Evolutionary conservation across 2,888 invertebrate species (phyloP).

Genomic region (Clistopyga incitator): DNA sequence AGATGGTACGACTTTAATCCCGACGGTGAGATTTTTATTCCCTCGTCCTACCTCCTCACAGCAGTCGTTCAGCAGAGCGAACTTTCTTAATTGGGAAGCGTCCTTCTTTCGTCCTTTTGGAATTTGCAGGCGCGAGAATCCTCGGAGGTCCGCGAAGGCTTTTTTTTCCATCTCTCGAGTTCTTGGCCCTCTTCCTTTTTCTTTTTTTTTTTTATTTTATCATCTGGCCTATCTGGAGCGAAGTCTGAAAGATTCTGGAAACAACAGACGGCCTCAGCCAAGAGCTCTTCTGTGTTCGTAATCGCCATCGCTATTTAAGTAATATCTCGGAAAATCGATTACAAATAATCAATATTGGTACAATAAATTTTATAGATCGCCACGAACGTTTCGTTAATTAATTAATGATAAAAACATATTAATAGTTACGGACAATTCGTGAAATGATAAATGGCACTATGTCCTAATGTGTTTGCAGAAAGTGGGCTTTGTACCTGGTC

Average conservation of each 20-base stretch:
- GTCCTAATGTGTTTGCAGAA: slow-evolving; percentile 17
- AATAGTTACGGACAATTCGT: slow-evolving; percentile 15
- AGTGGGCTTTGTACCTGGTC: background rate
- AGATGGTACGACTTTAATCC: slow-evolving; percentile 64
- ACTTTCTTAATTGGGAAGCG: slow-evolving; percentile 67
- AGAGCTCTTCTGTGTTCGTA: background rate
- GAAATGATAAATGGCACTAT: slow-evolving; percentile 17
- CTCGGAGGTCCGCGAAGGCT: slow-evolving; percentile 56
- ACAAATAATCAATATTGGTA: slow-evolving; percentile 23
- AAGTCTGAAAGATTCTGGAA: slow-evolving; percentile 24
- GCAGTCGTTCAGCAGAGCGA: slow-evolving; percentile 48
- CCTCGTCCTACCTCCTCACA: slow-evolving; percentile 6
- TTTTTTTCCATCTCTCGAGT: slow-evolving; percentile 48
- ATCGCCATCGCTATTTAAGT: slow-evolving; percentile 33
- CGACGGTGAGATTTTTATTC: slow-evolving; percentile 63
- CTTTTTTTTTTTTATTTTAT: slow-evolving; percentile 43
- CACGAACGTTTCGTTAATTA: background rate
- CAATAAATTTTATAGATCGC: slow-evolving; percentile 5
- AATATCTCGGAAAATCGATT: slow-evolving; percentile 47
- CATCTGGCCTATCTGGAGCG: slow-evolving; percentile 33
- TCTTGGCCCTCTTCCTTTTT: slow-evolving; percentile 12
- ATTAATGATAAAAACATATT: slow-evolving; percentile 15
- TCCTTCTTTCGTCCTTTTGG: slow-evolving; percentile 62
- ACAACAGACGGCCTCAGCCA: background rate
- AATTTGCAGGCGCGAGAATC: slow-evolving; percentile 63